These are phyloP conservation scores for Tetragonisca angustula DNA, from an alignment of 2,888 invertebrate species.

Conservation along the genomic window DNA sequence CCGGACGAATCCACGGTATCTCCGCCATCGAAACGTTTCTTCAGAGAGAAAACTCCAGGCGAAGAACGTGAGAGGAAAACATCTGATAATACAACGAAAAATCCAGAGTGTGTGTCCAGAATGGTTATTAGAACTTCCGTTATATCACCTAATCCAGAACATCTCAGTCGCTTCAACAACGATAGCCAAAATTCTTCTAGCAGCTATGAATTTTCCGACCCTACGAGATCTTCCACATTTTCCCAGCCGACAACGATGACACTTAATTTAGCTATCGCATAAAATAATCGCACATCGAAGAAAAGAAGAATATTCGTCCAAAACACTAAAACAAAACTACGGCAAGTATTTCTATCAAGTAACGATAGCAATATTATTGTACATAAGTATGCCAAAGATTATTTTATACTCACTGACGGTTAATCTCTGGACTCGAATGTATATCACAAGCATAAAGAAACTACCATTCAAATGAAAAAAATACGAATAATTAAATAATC, in stretches of 20 bases:
- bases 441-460: not conserved
- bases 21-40: constrained; percentile 59
- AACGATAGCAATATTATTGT: constrained; percentile 26
- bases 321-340: not conserved
- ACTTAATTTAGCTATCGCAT: constrained; percentile 79
- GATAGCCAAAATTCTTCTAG: constrained; percentile 64
- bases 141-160: constrained; percentile 86
- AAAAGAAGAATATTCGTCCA: not conserved
- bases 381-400: constrained; percentile 34
- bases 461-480: constrained; percentile 6
- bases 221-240: constrained; percentile 77
- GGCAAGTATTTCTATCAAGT: constrained; percentile 5
- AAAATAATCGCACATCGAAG: not conserved
- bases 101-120: constrained; percentile 78
- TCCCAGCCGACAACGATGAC: constrained; percentile 77
- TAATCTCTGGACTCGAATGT: not conserved
- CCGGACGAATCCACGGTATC: constrained; percentile 28
- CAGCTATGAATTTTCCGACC: constrained; percentile 63
- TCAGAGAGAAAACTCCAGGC: constrained; percentile 56
- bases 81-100: constrained; percentile 38
- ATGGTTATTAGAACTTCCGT: constrained; percentile 85
- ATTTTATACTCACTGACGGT: constrained; percentile 17
- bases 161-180: constrained; percentile 68
- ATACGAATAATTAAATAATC: constrained; percentile 17
- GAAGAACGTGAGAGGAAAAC: constrained; percentile 45